Conservation (phyloP, 2,888 invertebrate genomes). For the Alsophila aescularia region DNA sequence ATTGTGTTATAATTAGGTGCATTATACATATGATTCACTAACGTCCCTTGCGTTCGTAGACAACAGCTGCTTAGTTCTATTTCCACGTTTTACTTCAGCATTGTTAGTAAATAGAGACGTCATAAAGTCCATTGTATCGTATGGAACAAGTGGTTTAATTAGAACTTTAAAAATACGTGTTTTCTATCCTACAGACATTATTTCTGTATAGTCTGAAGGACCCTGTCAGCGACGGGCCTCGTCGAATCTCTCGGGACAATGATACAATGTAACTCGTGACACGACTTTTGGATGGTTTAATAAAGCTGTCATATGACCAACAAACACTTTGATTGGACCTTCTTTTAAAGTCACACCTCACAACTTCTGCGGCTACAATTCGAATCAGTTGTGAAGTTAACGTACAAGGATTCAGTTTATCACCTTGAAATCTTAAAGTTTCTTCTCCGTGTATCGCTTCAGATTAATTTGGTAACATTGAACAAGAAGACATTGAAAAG, state of each 20-base stretch:
- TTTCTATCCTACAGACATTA: conserved; percentile 5
- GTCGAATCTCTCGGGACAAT: background rate
- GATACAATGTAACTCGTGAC: conserved; percentile 24
- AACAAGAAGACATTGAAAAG: background rate
- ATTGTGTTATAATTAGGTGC: conserved; percentile 48
- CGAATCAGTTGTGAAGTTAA: conserved; percentile 4
- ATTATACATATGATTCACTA: conserved; percentile 41
- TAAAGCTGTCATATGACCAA: conserved; percentile 22
- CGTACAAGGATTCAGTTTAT: conserved; percentile 10
- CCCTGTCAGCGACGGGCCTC: conserved; percentile 2
- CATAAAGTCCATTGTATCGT: conserved; percentile 20
- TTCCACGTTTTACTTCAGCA: conserved; percentile 19
- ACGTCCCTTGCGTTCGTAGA: conserved; percentile 37
- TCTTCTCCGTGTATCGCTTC: background rate
- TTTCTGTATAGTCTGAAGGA: conserved; percentile 15
- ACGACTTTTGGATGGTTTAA: conserved; percentile 7
- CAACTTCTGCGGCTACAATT: background rate
- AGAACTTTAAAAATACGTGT: conserved; percentile 1
- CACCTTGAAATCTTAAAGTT: background rate
- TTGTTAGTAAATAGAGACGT: conserved; percentile 28
- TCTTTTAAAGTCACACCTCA: background rate
- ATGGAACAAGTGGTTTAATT: conserved; percentile 10
- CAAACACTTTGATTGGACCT: conserved; percentile 14
- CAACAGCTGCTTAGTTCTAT: conserved; percentile 46
- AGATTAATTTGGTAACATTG: background rate